Base-by-base conservation (phyloP, 2,888 invertebrate genomes). In the Seladonia tumulorum region DNA sequence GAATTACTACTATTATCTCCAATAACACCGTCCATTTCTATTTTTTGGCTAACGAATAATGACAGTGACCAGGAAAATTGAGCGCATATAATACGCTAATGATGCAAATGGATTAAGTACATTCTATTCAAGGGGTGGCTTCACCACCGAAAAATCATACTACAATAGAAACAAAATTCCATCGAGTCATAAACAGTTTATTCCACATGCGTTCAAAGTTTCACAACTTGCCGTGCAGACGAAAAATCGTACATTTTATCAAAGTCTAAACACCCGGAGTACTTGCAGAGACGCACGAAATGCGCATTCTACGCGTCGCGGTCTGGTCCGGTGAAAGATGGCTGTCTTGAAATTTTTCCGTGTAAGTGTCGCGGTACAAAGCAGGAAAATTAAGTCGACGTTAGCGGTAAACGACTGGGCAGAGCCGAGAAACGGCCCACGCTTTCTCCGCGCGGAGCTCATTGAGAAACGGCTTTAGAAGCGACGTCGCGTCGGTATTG, bases 381-480 rank as follows among this genome's bases (percentile, higher is more conserved):
- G 81, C 49, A 39, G 71, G 49, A 76, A 82, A 87, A 82, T 85
- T 83, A 79, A 81, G 82, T 83, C 88, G 88, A 86, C 90, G 82
- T 79, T 88, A 88, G 87, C 86, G 85, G 71, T 68, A 82, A 89
- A 90, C 88, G 90, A 84, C 85, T 87, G 86, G 88, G 89, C 85
- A 90, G 83, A 81, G 63, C 82, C 88, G 49, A 74, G 87, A 16
- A 29, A 74, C 90, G 49, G 57, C 90, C 90, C 87, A 90, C 90
- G 89, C 90, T 76, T 79, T 81, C 79, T 57, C 81, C 72, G 42
- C 70, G 74, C 68, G 45, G 45, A 39, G 16, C 39, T 84, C 87
- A 84, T 87, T 88, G 84, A 82, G 79, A 87, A 74, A 72, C 71
- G 83, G 72, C 76, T n/a, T 49, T 16, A 68, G 25, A n/a, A 72